These are phyloP conservation scores for Cheilosia vulpina DNA, from an alignment of 2,888 invertebrate genomes.

Conservation along the genomic window DNA sequence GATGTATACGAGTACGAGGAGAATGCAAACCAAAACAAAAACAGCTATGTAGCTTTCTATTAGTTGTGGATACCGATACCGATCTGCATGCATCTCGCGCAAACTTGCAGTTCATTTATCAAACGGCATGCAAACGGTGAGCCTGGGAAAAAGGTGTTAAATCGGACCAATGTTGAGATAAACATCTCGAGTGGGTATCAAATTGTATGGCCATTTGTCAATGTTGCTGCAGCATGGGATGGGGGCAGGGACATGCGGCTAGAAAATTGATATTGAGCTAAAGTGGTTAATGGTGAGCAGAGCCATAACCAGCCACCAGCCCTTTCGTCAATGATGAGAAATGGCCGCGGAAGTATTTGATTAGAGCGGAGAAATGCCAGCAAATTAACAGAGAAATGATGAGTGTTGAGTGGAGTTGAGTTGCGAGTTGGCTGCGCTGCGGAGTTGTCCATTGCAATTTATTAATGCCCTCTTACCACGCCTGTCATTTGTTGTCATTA, in stretches of 20 bases:
- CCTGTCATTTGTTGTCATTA: conserved; percentile 58
- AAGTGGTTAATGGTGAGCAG: conserved; percentile 60
- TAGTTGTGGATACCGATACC: conserved; percentile 4
- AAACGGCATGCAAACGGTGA: conserved; percentile 3
- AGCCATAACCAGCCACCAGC: conserved; percentile 32
- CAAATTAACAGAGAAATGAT: conserved; percentile 25
- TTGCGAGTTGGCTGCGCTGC: neutral
- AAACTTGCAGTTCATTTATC: conserved; percentile 52
- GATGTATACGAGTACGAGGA: conserved; percentile 2
- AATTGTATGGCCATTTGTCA: conserved; percentile 61
- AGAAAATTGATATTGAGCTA: conserved; percentile 39
- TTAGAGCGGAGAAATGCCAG: conserved; percentile 38
- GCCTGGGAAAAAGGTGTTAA: conserved; percentile 53
- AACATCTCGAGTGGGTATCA: conserved; percentile 54
- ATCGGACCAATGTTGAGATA: conserved; percentile 42
- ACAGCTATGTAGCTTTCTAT: conserved; percentile 33
- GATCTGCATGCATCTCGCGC: conserved; percentile 37
- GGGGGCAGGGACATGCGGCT: conserved; percentile 14
- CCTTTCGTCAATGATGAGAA: conserved; percentile 57
- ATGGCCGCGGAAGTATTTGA: conserved; percentile 65
- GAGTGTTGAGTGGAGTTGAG: conserved; percentile 1
- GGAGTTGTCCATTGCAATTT: conserved; percentile 30
- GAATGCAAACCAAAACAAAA: conserved; percentile 1
- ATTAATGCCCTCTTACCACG: conserved; percentile 12
- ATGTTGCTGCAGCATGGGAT: conserved; percentile 72